Conservation (phyloP, 2,888 invertebrate genomes). For the Caradrina clavipalpis region DNA sequence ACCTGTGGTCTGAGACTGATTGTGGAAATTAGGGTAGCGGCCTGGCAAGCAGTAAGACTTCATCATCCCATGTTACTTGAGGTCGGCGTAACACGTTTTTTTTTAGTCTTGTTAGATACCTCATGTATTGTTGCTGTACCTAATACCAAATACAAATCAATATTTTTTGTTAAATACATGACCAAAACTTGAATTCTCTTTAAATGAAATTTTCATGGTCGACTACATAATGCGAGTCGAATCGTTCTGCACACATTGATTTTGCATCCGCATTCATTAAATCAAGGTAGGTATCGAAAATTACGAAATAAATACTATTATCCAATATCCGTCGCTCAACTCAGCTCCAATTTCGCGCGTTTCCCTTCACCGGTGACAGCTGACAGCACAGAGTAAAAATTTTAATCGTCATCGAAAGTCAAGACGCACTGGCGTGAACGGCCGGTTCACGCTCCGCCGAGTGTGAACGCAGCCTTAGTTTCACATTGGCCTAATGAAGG, state of each 20-base stretch:
- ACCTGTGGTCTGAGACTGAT: background rate
- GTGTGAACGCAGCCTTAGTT: slow-evolving; percentile 55
- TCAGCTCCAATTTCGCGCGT: slow-evolving; percentile 39
- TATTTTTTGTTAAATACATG: background rate
- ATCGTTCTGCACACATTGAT: background rate
- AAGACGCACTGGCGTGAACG: slow-evolving; percentile 46
- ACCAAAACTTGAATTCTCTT: background rate
- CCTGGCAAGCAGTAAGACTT: too few relatives aligned
- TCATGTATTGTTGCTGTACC: background rate
- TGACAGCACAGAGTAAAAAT: slow-evolving; percentile 48
- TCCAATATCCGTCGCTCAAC: background rate
- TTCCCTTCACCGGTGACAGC: slow-evolving; percentile 38
- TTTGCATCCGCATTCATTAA: background rate
- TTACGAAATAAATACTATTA: slow-evolving; percentile 17
- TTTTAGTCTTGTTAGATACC: too few relatives aligned
- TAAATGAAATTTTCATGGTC: background rate
- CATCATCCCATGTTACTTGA: too few relatives aligned
- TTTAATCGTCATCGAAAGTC: slow-evolving; percentile 63
- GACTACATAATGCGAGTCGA: background rate
- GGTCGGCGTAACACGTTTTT: too few relatives aligned
- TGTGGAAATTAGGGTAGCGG: too few relatives aligned
- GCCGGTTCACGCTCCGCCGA: slow-evolving; percentile 45
- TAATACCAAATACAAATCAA: background rate
- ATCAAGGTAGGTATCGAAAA: background rate
- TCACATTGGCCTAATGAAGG: slow-evolving; percentile 61